Evolutionary conservation across 2,888 invertebrate genomes (phyloP), one percentile per base, ranked within the genome.

Genomic region (Salticus scenicus): DNA sequence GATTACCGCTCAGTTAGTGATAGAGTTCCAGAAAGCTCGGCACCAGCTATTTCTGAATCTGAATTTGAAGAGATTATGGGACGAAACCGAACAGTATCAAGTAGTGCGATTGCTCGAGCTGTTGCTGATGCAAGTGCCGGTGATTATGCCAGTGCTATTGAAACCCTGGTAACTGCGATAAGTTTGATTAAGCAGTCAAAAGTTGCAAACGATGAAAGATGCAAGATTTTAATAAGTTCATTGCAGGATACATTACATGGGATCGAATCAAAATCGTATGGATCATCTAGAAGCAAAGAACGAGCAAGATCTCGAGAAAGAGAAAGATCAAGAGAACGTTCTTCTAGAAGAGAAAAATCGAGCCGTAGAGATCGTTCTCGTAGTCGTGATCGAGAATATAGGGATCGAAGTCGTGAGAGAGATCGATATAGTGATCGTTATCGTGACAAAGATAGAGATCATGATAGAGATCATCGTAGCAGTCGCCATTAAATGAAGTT

Each of bases 31-130:
- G 79, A 83, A 64, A n/a, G 75, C n/a, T 24, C 87, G 1, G 17
- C 80, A 14, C 76, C 89, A 8, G 87, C 95, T 88, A 89, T 93
- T 37, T 90, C 90, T 81, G 99, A 99, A 92, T 96, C 95, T 47
- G 99, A 99, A 92, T 98, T 98, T 92, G 99, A 99, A 92, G 99
- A 99, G 91, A 97, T 98, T 79, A 98, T 99, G 96, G 94, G 96
- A 80, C 94, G 99, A 88, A 99, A 99, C 92, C 94, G 98, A 89
- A 98, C 98, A 10, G 99, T 99, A 0, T 98, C 98, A 47, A 98
- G 98, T 89, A 97, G 97, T 75, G 99, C 99, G 20, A 99, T 99
- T 89, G 96, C 97, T 17, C 93, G 99, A 86, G 99, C 99, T 14
- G 98, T 99, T 47, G 96, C 97, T 73, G 99, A 99, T 92, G 98